A percentile compares a stretch with the other conserved stretches of the same genome.
Evolutionary conservation across 2,113 vertebrate genomes (phyloP).

Genomic region (Trinectes maculatus): DNA sequence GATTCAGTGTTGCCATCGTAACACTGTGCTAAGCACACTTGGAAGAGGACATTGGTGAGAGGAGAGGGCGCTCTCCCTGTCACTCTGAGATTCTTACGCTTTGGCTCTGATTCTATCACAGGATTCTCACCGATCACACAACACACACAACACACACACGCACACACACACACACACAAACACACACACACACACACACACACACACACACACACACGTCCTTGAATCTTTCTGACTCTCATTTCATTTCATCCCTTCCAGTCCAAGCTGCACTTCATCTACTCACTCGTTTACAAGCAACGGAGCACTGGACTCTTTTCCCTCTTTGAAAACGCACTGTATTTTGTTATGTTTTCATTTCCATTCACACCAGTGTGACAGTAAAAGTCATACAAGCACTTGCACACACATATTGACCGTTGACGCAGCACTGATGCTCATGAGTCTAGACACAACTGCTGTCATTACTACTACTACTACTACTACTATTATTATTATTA

Average conservation of each 20-base stretch:
- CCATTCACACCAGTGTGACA: neutral
- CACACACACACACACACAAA: too few relatives aligned
- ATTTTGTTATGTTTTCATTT: slow-evolving; percentile 5
- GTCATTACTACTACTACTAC: too few relatives aligned
- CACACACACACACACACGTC: too few relatives aligned
- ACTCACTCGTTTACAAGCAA: slow-evolving; percentile 11
- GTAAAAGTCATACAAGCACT: slow-evolving; percentile 17
- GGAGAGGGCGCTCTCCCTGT: slow-evolving; percentile 34
- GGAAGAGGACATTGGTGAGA: slow-evolving; percentile 42
- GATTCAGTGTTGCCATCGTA: slow-evolving; percentile 64
- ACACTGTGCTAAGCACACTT: slow-evolving; percentile 55
- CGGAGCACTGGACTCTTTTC: neutral
- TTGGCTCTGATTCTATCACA: slow-evolving; percentile 46
- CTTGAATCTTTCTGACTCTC: slow-evolving; percentile 28
- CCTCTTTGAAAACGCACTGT: neutral
- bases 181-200: too few relatives aligned
- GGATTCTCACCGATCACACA: slow-evolving; percentile 54
- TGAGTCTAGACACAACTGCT: slow-evolving; percentile 38
- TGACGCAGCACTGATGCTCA: slow-evolving; percentile 17
- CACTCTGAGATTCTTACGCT: slow-evolving; percentile 57
- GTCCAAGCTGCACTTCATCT: slow-evolving; percentile 20
- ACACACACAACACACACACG: too few relatives aligned
- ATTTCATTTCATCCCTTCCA: slow-evolving; percentile 14
- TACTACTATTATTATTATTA: too few relatives aligned
- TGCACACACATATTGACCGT: slow-evolving; percentile 15